A percentile compares a stretch with the other conserved stretches of the same genome.
Evolutionary conservation across 2,888 invertebrate genomes (phyloP).

Genomic region (Drosophila macrospina): DNA sequence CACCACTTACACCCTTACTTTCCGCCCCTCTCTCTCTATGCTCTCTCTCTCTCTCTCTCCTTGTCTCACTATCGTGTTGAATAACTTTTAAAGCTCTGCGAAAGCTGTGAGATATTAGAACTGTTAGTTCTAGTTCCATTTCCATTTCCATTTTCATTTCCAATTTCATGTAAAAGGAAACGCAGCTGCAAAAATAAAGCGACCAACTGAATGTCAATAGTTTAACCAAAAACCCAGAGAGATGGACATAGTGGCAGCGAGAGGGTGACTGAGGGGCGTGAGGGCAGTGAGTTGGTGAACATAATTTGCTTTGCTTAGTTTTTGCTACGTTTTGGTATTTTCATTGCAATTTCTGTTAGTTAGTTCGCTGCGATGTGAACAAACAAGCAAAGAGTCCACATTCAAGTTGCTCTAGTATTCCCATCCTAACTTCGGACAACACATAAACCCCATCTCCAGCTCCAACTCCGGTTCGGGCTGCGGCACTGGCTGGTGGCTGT

Average conservation of each 20-base stretch:
- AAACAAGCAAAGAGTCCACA: constrained; percentile 39
- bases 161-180: constrained; percentile 46
- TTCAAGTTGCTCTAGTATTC: background rate
- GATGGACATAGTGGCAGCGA: background rate
- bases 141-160: constrained; percentile 12
- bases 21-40: too few species aligned
- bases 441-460: background rate
- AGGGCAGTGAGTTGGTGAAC: constrained; percentile 31
- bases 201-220: constrained; percentile 72
- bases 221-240: constrained; percentile 16
- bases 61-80: background rate
- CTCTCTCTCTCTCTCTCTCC: background rate
- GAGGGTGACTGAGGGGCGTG: too few species aligned
- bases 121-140: background rate
- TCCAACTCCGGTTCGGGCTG: background rate
- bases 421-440: background rate
- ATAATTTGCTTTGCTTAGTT: constrained; percentile 81
- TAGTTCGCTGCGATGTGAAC: constrained; percentile 47
- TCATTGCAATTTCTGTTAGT: constrained; percentile 80
- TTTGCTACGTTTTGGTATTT: constrained; percentile 79
- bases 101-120: background rate
- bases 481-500: constrained; percentile 48
- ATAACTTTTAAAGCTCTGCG: background rate
- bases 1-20: background rate
- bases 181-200: constrained; percentile 45